phyloP scores from a whole-genome alignment of 2,113 vertebrate genomes.

The Trachemys scripta region DNA sequence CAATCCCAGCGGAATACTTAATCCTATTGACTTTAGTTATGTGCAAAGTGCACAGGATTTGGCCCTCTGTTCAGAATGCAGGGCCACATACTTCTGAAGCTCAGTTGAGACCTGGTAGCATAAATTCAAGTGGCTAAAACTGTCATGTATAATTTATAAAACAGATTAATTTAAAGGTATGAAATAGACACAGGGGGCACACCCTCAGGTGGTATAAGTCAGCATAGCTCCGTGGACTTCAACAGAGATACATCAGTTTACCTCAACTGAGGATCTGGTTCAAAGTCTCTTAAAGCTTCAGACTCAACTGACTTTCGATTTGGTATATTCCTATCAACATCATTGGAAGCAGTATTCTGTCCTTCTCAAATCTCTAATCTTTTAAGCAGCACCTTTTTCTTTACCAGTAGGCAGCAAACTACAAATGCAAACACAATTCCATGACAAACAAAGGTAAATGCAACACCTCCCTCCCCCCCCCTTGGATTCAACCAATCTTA shows the following conservation, averaged over 20 bases:
- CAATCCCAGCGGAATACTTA: neutral
- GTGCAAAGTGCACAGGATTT: neutral
- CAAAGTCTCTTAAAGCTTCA: neutral
- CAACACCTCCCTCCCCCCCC: neutral
- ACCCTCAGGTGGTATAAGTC: neutral
- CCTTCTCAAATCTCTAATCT: neutral
- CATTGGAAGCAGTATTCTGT: neutral
- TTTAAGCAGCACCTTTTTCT: neutral
- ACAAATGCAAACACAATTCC: neutral
- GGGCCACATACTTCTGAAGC: neutral
- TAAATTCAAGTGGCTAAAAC: neutral
- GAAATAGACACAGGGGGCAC: neutral
- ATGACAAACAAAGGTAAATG: neutral
- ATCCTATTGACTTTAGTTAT: neutral
- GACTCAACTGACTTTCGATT: neutral
- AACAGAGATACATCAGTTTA: accelerated
- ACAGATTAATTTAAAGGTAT: neutral
- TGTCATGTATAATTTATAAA: neutral
- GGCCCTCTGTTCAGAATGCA: neutral
- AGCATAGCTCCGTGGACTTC: neutral
- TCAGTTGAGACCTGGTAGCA: neutral
- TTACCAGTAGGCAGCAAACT: neutral
- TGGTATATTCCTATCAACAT: neutral
- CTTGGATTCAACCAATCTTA: neutral
- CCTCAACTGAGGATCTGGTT: neutral